phyloP scores from a whole-genome alignment of 1,140 invertebrate species.

The Papilio dardanus region DNA sequence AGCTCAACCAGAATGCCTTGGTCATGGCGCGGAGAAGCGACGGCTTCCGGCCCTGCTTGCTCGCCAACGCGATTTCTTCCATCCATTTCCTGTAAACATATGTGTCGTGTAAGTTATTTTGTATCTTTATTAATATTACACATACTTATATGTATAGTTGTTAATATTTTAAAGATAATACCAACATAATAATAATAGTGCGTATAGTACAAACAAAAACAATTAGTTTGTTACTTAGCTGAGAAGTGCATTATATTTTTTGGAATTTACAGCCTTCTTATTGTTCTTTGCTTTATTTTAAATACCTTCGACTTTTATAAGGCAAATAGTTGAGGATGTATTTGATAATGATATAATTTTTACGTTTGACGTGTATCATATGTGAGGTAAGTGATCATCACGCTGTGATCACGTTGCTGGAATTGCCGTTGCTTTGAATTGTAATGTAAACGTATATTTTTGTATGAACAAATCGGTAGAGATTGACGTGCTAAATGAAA shows the following conservation, averaged over 20 bases:
- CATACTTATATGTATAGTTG: background rate
- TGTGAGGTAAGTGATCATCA: background rate
- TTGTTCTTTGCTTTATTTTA: background rate
- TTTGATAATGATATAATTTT: conserved; percentile 20
- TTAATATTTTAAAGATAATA: background rate
- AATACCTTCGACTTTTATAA: background rate
- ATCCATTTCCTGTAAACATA: conserved; percentile 78
- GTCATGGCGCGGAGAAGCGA: conserved; percentile 77
- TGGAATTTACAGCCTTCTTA: background rate
- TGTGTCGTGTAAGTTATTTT: conserved; percentile 33
- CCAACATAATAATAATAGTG: background rate
- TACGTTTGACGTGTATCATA: conserved; percentile 23
- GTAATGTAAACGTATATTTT: conserved; percentile 8
- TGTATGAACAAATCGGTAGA: background rate
- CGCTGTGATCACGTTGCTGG: background rate
- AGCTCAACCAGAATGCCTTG: conserved; percentile 78
- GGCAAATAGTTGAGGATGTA: conserved; percentile 10
- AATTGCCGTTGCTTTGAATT: conserved; percentile 20
- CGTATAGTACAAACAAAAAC: background rate
- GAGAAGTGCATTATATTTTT: background rate
- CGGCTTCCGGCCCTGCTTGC: conserved; percentile 72
- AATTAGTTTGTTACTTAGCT: background rate
- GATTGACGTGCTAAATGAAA: conserved; percentile 26
- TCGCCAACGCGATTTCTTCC: conserved; percentile 75
- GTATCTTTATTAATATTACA: conserved; percentile 15